Evolutionary conservation across 2,113 vertebrate genomes (phyloP), one percentile per base, ranked within the genome.

Genomic region (Etheostoma cragini): DNA sequence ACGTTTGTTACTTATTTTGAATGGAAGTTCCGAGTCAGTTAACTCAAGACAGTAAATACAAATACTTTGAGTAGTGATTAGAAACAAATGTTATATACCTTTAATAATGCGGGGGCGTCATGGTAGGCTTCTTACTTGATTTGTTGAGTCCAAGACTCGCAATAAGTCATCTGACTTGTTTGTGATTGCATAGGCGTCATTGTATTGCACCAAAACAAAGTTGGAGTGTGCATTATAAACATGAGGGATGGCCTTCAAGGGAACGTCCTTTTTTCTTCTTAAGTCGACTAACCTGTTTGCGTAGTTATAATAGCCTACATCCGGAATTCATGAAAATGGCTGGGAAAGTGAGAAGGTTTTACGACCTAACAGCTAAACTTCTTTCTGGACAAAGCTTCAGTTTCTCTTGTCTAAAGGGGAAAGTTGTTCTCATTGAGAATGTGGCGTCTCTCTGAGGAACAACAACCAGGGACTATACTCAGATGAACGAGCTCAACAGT

Each of bases 401-500:
- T 15, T 94, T 98, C 86, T 95, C 88, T 16, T 85, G 94, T 7
- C 90, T 98, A 54, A 91, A 60, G 69, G 97, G 97, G 35, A 96
- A 96, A 67, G 96, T 98, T 76, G 92, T 98, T 50, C 96, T 99
- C 46, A 94, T 98, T 52, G 96, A 93, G 85, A 98, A 98, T 76
- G 97, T 98, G 71, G 97, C 97, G 42, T 98, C 98, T 22, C 97
- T 98, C 72, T 99, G 98, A 98, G 98, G 97, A 84, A 98, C 97
- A 30, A 99, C 97, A 22, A 87, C 72, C 84, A 96, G 97, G 94
- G 98, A 99, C 80, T 98, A 95, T 93, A 95, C 95, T 62, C 96
- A 99, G 93, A 96, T 99, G 96, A 97, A 96, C 81, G 96, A 98
- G 71, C 96, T 99, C 74, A 96, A 98, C 90, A 46, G 47, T 66